phyloP scores from a whole-genome alignment of 2,113 vertebrate genomes.

The Rana temporaria region DNA sequence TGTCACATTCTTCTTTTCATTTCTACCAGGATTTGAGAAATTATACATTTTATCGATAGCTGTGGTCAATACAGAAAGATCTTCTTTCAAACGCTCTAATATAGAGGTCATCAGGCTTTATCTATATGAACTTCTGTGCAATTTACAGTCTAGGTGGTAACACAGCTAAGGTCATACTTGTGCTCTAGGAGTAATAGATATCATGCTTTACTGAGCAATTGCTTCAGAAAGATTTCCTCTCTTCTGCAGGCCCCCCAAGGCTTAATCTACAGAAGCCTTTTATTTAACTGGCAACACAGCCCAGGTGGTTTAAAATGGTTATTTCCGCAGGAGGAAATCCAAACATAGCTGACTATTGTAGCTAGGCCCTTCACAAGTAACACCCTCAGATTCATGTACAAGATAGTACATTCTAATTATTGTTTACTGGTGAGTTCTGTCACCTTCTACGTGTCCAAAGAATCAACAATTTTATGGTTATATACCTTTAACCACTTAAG shows the following conservation, averaged over 20 bases:
- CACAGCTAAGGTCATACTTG: background rate
- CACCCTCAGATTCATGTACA: slow-evolving; percentile 60
- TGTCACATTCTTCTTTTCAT: too few species aligned
- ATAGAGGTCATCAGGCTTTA: too few species aligned
- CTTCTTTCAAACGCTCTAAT: too few species aligned
- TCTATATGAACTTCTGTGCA: too few species aligned
- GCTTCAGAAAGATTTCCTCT: slow-evolving; percentile 68
- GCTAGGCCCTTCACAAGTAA: background rate
- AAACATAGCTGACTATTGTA: background rate
- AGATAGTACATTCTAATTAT: background rate
- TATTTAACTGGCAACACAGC: slow-evolving; percentile 60
- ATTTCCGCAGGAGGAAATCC: slow-evolving; percentile 72
- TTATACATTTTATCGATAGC: too few species aligned
- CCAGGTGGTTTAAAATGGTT: slow-evolving; percentile 62
- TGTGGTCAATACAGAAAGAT: too few species aligned
- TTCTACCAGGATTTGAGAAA: too few species aligned
- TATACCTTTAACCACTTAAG: too few species aligned
- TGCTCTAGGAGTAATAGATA: slow-evolving; percentile 60
- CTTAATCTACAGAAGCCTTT: slow-evolving; percentile 63
- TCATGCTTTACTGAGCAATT: slow-evolving; percentile 61
- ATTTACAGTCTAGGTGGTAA: background rate
- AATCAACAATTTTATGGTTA: too few species aligned
- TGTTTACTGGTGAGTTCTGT: too few species aligned
- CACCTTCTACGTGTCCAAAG: too few species aligned
- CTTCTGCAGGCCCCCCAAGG: slow-evolving; percentile 64